Base-by-base conservation (phyloP, 2,888 invertebrate species). In the Mactromeris polynyma region DNA sequence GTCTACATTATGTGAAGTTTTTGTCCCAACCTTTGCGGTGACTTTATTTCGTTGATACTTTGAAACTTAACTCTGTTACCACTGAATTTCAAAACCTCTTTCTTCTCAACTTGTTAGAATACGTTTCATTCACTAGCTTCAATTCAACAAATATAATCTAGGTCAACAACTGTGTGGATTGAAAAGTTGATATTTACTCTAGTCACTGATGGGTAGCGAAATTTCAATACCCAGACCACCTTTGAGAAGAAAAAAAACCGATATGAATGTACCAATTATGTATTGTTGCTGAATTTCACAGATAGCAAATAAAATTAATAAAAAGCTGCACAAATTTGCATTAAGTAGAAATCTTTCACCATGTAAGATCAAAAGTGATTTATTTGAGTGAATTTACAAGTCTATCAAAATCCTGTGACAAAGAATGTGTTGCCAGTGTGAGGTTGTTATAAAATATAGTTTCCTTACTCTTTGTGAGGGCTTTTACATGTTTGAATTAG, bases 211-310 rank as follows among this genome's bases (percentile, higher is more conserved):
- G 73, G 73, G 36, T 73, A 19, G 26, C 33, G 14, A 17, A 73
- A 26, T 33, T 73, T 73, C 33, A 26, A 73, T 73, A 33, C 73
- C 9, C 11, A 54, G 89, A 89, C 89, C 89, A 89, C 89, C 89
- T 38, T 51, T 51, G 54, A 80, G 73, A 73, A 31, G 69, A 21
- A 42, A 17, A 46, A 38, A 73, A 73, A 73, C 33, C 36, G 14
- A 36, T 73, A 86, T 83, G 83, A 89, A 89, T 89, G 79, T 38
- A 51, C 83, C 86, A 83, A 83, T 89, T 86, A 89, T 86, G 83
- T 86, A 86, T 89, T 86, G 80, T 83, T 89, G 81, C 83, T 54
- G 51, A 51, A 64, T 82, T 42, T 85, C 46, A 78, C 40, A 51
- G 79, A 73, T 26, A 21, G 40, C 46, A 36, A 88, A 78, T 38